A percentile compares a stretch with the other conserved stretches of the same genome.
These are phyloP conservation scores for Bolinopsis microptera DNA, from an alignment of 37 sponge, comb jelly and placozoan species.

Conservation along the genomic window DNA sequence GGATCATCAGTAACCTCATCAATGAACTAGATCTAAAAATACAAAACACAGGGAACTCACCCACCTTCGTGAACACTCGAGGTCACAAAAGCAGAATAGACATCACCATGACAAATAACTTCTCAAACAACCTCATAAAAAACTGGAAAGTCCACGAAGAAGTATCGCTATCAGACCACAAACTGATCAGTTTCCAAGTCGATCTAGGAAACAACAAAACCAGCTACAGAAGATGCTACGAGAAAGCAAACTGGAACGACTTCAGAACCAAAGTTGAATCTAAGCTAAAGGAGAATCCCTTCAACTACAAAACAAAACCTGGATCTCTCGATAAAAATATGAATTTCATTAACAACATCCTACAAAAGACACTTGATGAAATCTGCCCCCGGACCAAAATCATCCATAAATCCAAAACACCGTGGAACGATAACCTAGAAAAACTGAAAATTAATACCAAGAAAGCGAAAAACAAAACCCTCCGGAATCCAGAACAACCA, in stretches of 20 bases:
- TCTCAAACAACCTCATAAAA: too few relatives aligned
- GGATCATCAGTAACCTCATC: not conserved
- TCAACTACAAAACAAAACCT: not conserved
- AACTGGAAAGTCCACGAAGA: too few relatives aligned
- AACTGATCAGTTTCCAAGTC: not conserved
- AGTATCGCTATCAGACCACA: too few relatives aligned
- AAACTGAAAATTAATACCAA: not conserved
- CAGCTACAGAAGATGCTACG: not conserved
- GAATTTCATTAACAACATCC: not conserved
- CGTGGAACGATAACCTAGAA: not conserved
- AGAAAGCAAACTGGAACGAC: not conserved
- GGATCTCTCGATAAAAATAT: not conserved
- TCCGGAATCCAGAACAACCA: not conserved
- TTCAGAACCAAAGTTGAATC: not conserved
- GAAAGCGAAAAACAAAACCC: not conserved
- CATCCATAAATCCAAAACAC: constrained; percentile 8
- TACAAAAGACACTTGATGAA: not conserved
- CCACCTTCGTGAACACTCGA: not conserved
- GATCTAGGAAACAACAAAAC: not conserved
- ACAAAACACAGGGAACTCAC: not conserved
- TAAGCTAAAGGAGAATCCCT: not conserved
- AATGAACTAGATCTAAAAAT: not conserved
- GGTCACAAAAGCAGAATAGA: too few relatives aligned
- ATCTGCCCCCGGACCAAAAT: not conserved
- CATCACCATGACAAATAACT: too few relatives aligned